Conservation (phyloP, 2,113 vertebrate genomes). For the Podocnemis expansa region DNA sequence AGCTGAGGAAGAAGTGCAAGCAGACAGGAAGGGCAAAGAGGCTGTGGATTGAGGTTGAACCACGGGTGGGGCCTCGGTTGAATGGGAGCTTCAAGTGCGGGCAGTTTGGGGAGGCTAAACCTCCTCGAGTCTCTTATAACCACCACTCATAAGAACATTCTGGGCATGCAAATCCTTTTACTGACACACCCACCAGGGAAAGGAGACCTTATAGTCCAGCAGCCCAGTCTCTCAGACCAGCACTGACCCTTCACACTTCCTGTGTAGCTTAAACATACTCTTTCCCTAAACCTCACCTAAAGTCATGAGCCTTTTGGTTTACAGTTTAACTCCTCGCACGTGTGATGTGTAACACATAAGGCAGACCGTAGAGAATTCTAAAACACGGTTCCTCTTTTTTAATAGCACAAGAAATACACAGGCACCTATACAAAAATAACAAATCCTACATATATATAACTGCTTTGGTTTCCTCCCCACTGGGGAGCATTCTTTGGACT, state of each 20-base stretch:
- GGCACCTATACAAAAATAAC: background rate
- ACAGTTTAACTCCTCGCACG: background rate
- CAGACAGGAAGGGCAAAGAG: too few species aligned
- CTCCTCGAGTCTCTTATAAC: too few species aligned
- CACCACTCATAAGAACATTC: background rate
- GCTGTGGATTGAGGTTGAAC: too few species aligned
- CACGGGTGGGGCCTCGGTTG: too few species aligned
- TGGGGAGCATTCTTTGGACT: background rate
- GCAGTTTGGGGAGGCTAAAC: too few species aligned
- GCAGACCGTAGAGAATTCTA: background rate
- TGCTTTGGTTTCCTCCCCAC: background rate
- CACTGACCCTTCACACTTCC: background rate
- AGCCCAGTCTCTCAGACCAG: background rate
- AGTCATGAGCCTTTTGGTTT: background rate
- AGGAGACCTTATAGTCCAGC: background rate
- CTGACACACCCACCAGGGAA: background rate
- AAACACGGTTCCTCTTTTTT: background rate
- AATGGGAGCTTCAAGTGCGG: too few species aligned
- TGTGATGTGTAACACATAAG: background rate
- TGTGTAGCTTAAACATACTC: background rate
- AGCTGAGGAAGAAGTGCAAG: too few species aligned
- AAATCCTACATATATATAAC: background rate
- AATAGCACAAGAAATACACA: background rate
- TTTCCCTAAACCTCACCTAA: background rate
- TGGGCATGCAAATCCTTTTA: background rate